phyloP scores from a whole-genome alignment of 2,113 vertebrate species.

The Caranx melampygus region DNA sequence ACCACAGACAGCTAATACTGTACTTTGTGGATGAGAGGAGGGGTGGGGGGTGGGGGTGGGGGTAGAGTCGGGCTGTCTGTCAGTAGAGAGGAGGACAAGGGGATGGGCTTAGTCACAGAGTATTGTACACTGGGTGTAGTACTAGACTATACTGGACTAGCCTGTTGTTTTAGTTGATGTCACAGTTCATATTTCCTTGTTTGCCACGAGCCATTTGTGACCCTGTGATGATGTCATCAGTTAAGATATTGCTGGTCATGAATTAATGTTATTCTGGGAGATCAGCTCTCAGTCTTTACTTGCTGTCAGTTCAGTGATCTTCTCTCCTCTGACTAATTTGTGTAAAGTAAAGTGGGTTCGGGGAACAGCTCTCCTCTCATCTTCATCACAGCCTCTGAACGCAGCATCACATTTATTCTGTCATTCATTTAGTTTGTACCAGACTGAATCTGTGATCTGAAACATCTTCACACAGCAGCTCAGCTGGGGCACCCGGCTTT shows the following conservation, averaged over 20 bases:
- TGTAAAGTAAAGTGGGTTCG: background rate
- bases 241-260: background rate
- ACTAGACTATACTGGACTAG: too few species aligned
- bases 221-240: too few species aligned
- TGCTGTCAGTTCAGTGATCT: background rate
- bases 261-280: background rate
- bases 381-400: constrained; percentile 14
- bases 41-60: too few species aligned
- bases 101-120: constrained; percentile 30
- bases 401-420: background rate
- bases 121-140: too few species aligned
- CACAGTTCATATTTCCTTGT: too few species aligned
- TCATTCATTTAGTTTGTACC: constrained; percentile 3
- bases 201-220: too few species aligned
- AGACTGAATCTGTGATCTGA: background rate
- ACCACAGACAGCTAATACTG: background rate
- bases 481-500: background rate
- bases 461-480: constrained; percentile 2
- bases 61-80: constrained; percentile 27
- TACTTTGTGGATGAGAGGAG: constrained; percentile 26
- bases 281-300: background rate
- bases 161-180: too few species aligned
- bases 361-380: background rate
- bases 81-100: constrained; percentile 13
- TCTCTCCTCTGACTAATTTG: background rate